Conservation (phyloP, 92 coral and sea anemone genomes). For the Parazoanthus atlanticus region DNA sequence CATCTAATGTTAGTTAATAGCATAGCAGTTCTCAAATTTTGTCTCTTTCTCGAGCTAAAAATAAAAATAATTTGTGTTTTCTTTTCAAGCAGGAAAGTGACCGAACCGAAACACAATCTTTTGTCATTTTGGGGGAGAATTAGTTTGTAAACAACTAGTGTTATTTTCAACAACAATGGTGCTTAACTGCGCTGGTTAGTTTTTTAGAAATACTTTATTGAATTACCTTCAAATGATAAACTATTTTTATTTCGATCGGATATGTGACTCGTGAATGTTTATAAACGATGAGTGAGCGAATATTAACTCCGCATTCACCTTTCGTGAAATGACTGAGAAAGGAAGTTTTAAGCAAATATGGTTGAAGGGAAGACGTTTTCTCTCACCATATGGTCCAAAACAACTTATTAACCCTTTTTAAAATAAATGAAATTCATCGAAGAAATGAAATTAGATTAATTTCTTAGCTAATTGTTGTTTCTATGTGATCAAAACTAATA, state of each 20-base stretch:
- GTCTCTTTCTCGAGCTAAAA: neutral
- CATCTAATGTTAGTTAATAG: neutral
- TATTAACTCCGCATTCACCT: neutral
- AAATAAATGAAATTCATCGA: slow-evolving; percentile 3
- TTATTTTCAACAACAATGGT: slow-evolving; percentile 2
- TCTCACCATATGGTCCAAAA: slow-evolving; percentile 8
- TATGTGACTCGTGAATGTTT: neutral
- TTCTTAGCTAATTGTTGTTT: slow-evolving; percentile 35
- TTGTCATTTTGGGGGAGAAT: neutral
- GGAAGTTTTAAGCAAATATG: neutral
- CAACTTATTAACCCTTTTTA: neutral
- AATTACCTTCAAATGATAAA: slow-evolving; percentile 6
- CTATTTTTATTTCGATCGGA: neutral
- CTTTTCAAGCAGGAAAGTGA: neutral
- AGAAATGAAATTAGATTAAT: slow-evolving; percentile 31
- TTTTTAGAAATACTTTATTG: neutral
- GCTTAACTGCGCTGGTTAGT: neutral
- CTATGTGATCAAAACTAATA: slow-evolving; percentile 25
- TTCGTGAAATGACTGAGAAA: neutral
- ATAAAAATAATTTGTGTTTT: neutral
- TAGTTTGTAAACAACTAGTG: slow-evolving; percentile 3
- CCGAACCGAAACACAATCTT: neutral
- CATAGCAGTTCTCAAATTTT: neutral
- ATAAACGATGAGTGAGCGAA: neutral
- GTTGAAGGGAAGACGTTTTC: neutral